Evolutionary conservation across 1,140 invertebrate species (phyloP), one percentile per base, ranked within the genome.

Genomic region (Caenorhabditis latens): DNA sequence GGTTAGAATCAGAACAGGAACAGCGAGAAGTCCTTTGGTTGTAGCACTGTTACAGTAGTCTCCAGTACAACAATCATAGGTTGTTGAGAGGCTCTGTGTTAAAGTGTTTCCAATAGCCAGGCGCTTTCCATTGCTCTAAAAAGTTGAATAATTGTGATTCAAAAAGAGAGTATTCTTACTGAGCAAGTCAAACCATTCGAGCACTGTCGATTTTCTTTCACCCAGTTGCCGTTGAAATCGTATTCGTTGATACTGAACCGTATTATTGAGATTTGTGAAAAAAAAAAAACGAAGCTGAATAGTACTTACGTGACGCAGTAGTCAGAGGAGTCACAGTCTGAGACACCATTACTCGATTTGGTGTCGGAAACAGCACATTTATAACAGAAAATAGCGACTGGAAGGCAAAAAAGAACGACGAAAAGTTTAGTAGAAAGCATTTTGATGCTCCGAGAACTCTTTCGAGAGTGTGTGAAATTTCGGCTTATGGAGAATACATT

Each of bases 11-110:
- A 84, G 4, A 1, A 48, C 40, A 67, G 84, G 61, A 0, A 84
- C 32, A 58, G 82, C 55, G 5, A 84, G 42, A 16, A 84, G 57
- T 63, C 57, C 84, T 43, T 67, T 84, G 40, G 46, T 67, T 8
- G 19, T 50, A 46, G 57, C 48, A 32, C 58, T 46, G 43, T 84
- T 84, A 57, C 84, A 85, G 43, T 85, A 79, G 19, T 85, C 53
- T 79, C 84, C 84, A 40, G 63, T 58, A 63, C 84, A 85, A 24
- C 84, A 85, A 13, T 79, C 46, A 50, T 79, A 71, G 19, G 42
- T 43, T 14, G 71, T n/a, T 71, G 7, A 19, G 0, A 19, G 6
- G 11, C 11, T 2, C 21, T 32, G 14, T n/a, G 24, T 63, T 63
- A 24, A 3, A 40, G 24, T 32, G 2, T 32, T 32, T 32, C 32